Evolutionary conservation across 1,140 invertebrate genomes (phyloP).

Genomic region (Caenorhabditis briggsae): DNA sequence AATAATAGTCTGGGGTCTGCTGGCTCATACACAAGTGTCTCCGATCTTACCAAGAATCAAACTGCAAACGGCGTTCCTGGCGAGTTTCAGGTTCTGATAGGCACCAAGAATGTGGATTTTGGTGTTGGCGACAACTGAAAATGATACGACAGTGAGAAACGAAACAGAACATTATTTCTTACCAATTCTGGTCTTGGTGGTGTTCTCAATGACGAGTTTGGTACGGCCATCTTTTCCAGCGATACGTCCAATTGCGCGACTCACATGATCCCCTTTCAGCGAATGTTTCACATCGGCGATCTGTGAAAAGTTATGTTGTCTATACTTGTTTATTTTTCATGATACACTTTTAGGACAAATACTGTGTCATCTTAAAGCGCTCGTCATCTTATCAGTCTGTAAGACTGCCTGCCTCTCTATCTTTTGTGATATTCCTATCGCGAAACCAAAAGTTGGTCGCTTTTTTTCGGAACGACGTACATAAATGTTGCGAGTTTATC

Average conservation of each 20-base stretch:
- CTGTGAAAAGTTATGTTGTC: not conserved
- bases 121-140: conserved; percentile 87
- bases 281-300: conserved; percentile 84
- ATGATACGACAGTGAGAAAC: not conserved
- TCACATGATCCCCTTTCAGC: conserved; percentile 93
- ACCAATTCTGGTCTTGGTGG: conserved; percentile 93
- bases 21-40: not conserved
- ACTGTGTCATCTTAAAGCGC: not conserved
- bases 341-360: conserved; percentile 1
- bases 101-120: conserved; percentile 98
- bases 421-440: not conserved
- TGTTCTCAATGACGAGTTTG: conserved; percentile 99
- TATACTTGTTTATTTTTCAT: too few species aligned
- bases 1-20: not conserved
- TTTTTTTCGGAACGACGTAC: not conserved
- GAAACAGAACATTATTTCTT: not conserved
- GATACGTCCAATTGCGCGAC: conserved; percentile 92
- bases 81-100: conserved; percentile 95
- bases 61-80: conserved; percentile 94
- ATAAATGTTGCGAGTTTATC: conserved; percentile 7
- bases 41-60: conserved; percentile 87
- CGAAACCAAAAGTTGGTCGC: not conserved
- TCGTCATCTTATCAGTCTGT: not conserved
- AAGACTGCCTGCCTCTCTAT: not conserved
- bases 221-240: conserved; percentile 97